These are phyloP conservation scores for Xiphophorus birchmanni DNA, from an alignment of 2,797 vertebrate genomes.

Conservation along the genomic window DNA sequence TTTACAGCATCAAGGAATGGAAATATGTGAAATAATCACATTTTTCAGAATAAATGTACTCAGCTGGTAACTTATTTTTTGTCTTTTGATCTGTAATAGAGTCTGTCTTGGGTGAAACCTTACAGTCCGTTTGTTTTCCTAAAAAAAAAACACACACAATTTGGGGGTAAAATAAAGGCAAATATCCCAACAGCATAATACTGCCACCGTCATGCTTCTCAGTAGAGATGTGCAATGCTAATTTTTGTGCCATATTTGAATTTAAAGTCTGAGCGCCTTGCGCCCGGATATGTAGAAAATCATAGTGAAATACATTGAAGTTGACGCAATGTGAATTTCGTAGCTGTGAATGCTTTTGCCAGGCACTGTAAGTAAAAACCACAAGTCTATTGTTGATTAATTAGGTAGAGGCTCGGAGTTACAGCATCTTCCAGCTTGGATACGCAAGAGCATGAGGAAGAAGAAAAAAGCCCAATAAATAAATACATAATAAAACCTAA, in stretches of 20 bases:
- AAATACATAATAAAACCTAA: conserved; percentile 1
- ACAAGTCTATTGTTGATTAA: conserved; percentile 45
- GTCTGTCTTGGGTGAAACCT: neutral
- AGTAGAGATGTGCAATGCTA: neutral
- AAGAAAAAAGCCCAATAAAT: neutral
- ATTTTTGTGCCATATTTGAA: neutral
- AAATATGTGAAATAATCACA: neutral
- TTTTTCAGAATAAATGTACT: neutral
- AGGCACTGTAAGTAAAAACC: conserved; percentile 27
- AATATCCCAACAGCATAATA: neutral
- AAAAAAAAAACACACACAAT: conserved; percentile 1
- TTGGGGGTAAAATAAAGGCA: neutral
- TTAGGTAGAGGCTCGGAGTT: conserved; percentile 37
- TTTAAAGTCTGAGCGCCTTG: neutral
- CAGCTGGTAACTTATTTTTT: neutral
- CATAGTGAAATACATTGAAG: neutral
- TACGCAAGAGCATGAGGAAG: conserved; percentile 25
- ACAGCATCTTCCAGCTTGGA: conserved; percentile 40
- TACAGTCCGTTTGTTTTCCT: neutral
- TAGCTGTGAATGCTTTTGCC: neutral
- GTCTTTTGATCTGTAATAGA: neutral
- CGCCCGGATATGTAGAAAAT: neutral
- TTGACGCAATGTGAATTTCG: neutral
- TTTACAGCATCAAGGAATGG: neutral
- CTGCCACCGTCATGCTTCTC: neutral